Evolutionary conservation across 2,113 vertebrate genomes (phyloP).

Genomic region (Dolichotis patagonum): DNA sequence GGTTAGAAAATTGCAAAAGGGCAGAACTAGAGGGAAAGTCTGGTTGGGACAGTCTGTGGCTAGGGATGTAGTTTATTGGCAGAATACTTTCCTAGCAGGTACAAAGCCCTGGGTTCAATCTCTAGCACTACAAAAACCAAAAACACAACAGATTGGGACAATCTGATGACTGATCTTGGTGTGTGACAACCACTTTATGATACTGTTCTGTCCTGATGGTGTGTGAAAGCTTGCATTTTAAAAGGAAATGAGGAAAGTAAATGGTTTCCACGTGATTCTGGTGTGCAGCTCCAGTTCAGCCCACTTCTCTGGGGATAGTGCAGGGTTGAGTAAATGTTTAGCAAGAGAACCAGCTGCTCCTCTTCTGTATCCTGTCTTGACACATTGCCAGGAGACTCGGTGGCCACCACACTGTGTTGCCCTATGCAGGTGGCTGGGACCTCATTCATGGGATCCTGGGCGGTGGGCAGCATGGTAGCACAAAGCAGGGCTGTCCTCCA

Average conservation of each 20-base stretch:
- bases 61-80: background rate
- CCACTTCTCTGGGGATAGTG: background rate
- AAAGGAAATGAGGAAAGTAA: background rate
- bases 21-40: background rate
- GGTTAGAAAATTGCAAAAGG: background rate
- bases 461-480: too few relatives aligned
- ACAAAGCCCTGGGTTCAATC: background rate
- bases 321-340: background rate
- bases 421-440: rapidly evolving
- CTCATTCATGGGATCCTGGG: background rate
- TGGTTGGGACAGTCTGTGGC: rapidly evolving
- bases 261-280: too few relatives aligned
- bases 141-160: background rate
- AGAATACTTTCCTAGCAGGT: background rate
- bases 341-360: background rate
- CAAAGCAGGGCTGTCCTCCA: background rate
- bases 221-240: background rate
- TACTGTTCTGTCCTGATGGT: background rate
- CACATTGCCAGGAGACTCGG: background rate
- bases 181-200: rapidly evolving
- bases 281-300: background rate
- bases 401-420: rapidly evolving
- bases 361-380: rapidly evolving
- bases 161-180: rapidly evolving
- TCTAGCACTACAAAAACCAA: background rate